Evolutionary conservation across 2,888 invertebrate species (phyloP).

Genomic region (Xestoiulus laeticollis): DNA sequence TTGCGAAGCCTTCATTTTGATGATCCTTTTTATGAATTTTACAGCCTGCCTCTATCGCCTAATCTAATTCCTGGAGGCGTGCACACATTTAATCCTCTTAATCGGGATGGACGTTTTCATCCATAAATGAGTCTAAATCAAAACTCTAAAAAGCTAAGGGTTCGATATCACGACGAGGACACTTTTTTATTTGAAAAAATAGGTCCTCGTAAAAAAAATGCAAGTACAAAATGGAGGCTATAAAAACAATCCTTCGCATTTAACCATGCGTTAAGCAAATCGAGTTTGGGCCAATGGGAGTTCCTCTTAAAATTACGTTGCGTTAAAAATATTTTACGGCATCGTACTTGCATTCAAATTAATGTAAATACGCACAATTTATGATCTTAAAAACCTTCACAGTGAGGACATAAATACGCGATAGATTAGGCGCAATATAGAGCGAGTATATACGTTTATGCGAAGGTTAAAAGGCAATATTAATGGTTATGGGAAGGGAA

Average conservation of each 20-base stretch:
- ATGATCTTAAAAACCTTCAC: not conserved
- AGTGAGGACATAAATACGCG: not conserved
- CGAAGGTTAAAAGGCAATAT: not conserved
- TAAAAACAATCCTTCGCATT: conserved; percentile 12
- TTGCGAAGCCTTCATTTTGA: not conserved
- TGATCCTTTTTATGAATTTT: conserved; percentile 29
- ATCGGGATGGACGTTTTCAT: not conserved
- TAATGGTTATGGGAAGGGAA: not conserved
- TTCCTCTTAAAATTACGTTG: not conserved
- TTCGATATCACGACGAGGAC: not conserved
- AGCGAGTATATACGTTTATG: not conserved
- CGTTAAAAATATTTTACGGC: conserved; percentile 10
- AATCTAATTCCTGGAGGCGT: not conserved
- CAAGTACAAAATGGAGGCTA: conserved; percentile 15
- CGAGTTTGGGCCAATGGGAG: not conserved
- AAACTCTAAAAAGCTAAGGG: not conserved
- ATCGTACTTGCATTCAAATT: not conserved
- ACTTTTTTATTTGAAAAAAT: not conserved
- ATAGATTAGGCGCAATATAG: not conserved
- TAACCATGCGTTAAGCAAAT: not conserved
- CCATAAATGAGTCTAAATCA: not conserved
- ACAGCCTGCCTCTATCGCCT: not conserved
- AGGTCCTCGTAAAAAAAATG: not conserved
- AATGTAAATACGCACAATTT: conserved; percentile 3
- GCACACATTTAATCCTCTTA: conserved; percentile 12